A percentile compares a stretch with the other conserved stretches of the same genome.
Conservation (phyloP, 2,888 invertebrate species). For the Desoria tigrina region DNA sequence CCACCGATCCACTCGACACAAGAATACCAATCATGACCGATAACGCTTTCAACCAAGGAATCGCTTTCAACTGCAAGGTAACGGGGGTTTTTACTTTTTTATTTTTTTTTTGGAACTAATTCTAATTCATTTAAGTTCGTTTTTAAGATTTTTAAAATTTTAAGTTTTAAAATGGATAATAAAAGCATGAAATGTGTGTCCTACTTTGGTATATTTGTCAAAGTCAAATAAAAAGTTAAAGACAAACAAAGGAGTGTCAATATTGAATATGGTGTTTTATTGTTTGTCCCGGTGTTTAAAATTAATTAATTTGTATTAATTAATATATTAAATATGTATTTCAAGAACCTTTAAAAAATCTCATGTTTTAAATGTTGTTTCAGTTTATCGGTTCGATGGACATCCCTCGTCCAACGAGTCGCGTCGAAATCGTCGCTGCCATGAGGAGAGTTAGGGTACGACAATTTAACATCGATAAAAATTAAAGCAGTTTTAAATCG, state of each 20-base stretch:
- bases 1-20: no score
- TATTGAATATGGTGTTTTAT: not conserved
- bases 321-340: no score
- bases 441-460: slow-evolving; percentile 94
- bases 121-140: not conserved
- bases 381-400: slow-evolving; percentile 99
- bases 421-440: slow-evolving; percentile 97
- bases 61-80: slow-evolving; percentile 97
- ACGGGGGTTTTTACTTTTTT: no score
- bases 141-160: not conserved
- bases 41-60: slow-evolving; percentile 95
- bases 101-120: not conserved
- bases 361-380: slow-evolving; percentile 54
- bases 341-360: not conserved
- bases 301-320: no score
- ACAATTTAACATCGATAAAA: no score
- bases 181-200: no score
- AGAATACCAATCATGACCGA: slow-evolving; percentile 95
- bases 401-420: slow-evolving; percentile 91
- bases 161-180: no score
- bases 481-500: no score
- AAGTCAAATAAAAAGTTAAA: no score
- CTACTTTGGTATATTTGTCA: no score
- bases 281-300: not conserved
- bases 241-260: no score